Conservation (phyloP, 2,797 vertebrate genomes). For the Betta splendens region DNA sequence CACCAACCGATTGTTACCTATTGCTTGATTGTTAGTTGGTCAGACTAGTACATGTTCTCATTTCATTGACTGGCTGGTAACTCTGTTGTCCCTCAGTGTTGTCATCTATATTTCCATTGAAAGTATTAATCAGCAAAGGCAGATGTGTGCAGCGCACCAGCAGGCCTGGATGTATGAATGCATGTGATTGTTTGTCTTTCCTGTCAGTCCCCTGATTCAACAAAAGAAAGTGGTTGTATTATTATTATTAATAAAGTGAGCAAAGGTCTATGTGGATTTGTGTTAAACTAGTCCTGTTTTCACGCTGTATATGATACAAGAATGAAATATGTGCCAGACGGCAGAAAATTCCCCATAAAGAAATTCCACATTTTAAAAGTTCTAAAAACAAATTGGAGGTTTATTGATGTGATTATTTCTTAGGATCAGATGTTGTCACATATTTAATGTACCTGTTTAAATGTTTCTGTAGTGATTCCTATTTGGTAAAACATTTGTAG, state of each 20-base stretch:
- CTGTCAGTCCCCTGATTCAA: constrained; percentile 49
- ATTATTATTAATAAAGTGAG: constrained; percentile 47
- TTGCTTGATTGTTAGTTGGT: constrained; percentile 6
- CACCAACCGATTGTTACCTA: constrained; percentile 18
- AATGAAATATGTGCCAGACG: constrained; percentile 36
- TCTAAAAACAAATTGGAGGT: constrained; percentile 12
- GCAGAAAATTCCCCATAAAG: constrained; percentile 4
- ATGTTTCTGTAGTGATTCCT: constrained; percentile 47
- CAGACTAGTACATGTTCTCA: constrained; percentile 13
- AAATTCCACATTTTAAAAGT: constrained; percentile 21
- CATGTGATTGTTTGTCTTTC: constrained; percentile 25
- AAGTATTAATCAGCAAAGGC: constrained; percentile 11
- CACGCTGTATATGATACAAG: constrained; percentile 37
- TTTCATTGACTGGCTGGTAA: constrained; percentile 9
- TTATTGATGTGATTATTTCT: constrained; percentile 36
- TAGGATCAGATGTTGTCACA: constrained; percentile 21
- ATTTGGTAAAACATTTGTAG: constrained; percentile 29
- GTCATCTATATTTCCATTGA: constrained; percentile 21
- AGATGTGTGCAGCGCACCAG: constrained; percentile 40
- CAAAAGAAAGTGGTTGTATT: constrained; percentile 56
- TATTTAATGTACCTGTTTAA: constrained; percentile 33
- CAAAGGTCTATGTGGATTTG: constrained; percentile 48
- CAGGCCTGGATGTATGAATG: constrained; percentile 46
- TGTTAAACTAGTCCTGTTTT: constrained; percentile 51
- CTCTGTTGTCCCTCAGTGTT: constrained; percentile 8